These are phyloP conservation scores for Autographa pulchrina DNA, from an alignment of 2,888 invertebrate species.

Conservation along the genomic window DNA sequence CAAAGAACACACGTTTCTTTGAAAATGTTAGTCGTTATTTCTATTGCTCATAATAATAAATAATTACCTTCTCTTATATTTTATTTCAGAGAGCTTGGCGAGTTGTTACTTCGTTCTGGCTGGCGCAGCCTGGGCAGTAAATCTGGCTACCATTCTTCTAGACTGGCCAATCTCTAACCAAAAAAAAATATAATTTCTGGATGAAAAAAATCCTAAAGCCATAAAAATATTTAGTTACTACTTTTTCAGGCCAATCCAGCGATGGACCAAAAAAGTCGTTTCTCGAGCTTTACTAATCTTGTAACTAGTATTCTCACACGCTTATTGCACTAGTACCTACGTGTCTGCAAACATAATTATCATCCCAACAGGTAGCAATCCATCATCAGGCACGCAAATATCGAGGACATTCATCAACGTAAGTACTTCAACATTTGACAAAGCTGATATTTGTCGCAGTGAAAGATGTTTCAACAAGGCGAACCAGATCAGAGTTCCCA, in stretches of 20 bases:
- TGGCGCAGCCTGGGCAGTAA: no score
- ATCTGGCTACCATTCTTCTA: no score
- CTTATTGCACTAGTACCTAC: neutral
- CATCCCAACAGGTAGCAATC: neutral
- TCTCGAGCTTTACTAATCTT: neutral
- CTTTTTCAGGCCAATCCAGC: no score
- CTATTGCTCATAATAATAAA: neutral
- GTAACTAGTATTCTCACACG: neutral
- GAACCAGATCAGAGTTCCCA: slow-evolving; percentile 60
- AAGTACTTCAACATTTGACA: slow-evolving; percentile 24
- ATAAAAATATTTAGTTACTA: no score
- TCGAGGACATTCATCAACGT: slow-evolving; percentile 29
- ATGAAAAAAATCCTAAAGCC: no score
- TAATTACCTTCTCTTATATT: neutral
- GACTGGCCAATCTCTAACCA: no score
- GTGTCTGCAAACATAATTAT: neutral
- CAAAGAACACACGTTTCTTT: neutral
- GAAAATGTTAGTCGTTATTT: neutral
- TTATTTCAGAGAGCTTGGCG: neutral
- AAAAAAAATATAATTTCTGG: no score
- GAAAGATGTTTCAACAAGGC: slow-evolving; percentile 61
- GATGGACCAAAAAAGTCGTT: neutral
- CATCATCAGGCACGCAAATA: slow-evolving; percentile 14
- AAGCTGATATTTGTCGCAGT: slow-evolving; percentile 41
- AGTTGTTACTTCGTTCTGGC: no score